Evolutionary conservation across 2,888 invertebrate species (phyloP).

Genomic region (Cosmia trapezina): DNA sequence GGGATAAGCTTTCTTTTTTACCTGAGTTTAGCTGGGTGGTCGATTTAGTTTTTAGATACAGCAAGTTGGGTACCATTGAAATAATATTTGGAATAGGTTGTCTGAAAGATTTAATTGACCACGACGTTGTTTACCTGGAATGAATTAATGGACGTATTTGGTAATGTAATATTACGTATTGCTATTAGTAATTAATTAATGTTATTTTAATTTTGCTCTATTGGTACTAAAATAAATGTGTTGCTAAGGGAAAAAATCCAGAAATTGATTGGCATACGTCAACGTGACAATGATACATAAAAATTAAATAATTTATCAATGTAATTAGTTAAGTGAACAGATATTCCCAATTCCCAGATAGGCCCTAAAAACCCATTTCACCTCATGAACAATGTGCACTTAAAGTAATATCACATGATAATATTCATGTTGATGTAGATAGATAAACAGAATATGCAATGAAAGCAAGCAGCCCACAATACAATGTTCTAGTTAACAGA

Average conservation of each 20-base stretch:
- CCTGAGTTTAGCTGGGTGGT: background rate
- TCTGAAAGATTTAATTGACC: background rate
- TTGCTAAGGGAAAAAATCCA: background rate
- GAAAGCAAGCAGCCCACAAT: constrained; percentile 56
- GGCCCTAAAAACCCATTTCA: background rate
- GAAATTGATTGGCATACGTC: background rate
- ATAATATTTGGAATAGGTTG: background rate
- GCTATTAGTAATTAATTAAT: background rate
- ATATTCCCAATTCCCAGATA: background rate
- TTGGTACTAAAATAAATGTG: background rate
- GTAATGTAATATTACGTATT: constrained; percentile 4
- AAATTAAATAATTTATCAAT: background rate
- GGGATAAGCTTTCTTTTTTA: constrained; percentile 33
- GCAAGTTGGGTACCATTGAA: background rate
- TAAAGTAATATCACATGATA: background rate
- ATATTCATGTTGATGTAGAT: constrained; percentile 2
- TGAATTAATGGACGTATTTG: background rate
- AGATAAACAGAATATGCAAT: constrained; percentile 24
- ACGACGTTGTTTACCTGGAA: background rate
- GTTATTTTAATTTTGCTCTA: background rate
- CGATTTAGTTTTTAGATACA: constrained; percentile 6
- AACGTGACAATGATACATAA: background rate
- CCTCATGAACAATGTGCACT: background rate
- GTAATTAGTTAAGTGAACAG: background rate
- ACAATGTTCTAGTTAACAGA: constrained; percentile 69